Evolutionary conservation across 2,113 vertebrate genomes (phyloP).

Genomic region (Cottus gobio): DNA sequence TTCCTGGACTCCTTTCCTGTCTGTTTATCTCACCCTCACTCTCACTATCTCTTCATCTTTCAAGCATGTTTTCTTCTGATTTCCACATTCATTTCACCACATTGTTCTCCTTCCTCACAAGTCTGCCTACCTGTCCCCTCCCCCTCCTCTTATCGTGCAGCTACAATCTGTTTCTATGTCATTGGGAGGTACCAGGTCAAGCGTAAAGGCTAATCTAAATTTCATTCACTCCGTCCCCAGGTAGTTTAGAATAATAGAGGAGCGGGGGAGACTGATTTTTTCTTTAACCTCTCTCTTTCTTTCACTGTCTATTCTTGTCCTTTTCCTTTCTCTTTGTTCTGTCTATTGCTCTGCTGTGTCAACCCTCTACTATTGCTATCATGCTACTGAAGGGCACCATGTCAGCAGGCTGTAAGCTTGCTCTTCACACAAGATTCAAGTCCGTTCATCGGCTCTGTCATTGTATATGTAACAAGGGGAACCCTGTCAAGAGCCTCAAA

Average conservation of each 20-base stretch:
- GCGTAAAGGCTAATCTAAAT: conserved; percentile 71
- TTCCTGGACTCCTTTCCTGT: conserved; percentile 5
- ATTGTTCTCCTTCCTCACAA: background rate
- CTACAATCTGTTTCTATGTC: conserved; percentile 65
- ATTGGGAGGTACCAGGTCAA: conserved; percentile 65
- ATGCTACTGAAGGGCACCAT: background rate
- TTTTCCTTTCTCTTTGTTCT: background rate
- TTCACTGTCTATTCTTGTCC: conserved; percentile 1
- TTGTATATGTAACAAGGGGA: background rate
- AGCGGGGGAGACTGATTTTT: conserved; percentile 7
- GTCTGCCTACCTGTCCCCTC: background rate
- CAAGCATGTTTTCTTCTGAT: background rate
- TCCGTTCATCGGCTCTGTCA: background rate
- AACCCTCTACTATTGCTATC: background rate
- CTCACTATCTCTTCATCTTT: conserved; percentile 14
- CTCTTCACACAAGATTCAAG: background rate
- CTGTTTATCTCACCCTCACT: conserved; percentile 18
- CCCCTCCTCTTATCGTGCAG: conserved; percentile 29
- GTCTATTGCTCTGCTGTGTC: background rate
- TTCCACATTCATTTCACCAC: background rate
- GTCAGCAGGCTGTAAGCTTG: background rate
- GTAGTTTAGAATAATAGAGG: conserved; percentile 54
- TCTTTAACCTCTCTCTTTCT: conserved; percentile 1
- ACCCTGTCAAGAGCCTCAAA: background rate
- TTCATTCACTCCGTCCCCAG: conserved; percentile 59